phyloP scores from a whole-genome alignment of 2,797 vertebrate species.

The Thaleichthys pacificus region DNA sequence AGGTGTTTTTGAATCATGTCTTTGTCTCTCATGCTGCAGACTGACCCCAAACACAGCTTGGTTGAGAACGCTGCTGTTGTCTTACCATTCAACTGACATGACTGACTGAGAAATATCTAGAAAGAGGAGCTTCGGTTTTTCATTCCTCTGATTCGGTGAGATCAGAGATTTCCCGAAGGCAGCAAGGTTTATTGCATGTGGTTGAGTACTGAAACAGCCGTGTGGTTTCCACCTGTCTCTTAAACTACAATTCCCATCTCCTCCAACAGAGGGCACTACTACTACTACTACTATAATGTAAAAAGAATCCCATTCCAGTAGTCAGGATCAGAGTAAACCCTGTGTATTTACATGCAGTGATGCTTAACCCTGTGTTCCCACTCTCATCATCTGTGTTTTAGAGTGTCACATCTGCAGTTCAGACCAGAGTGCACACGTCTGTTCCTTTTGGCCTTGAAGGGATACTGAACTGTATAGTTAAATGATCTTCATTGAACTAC shows the following conservation, averaged over 20 bases:
- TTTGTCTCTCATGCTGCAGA: background rate
- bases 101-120: background rate
- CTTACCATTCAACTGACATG: background rate
- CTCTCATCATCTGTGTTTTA: background rate
- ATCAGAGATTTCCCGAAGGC: background rate
- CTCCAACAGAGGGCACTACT: background rate
- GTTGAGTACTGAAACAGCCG: too few relatives aligned
- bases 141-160: background rate
- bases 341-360: background rate
- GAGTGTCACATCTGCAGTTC: background rate
- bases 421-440: background rate
- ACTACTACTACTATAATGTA: background rate
- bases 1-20: background rate
- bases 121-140: background rate
- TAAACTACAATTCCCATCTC: background rate
- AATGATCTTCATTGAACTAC: too few relatives aligned
- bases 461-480: too few relatives aligned
- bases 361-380: background rate
- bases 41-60: too few relatives aligned
- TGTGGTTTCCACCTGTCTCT: too few relatives aligned
- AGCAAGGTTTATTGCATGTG: background rate
- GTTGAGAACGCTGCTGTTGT: background rate
- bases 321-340: background rate
- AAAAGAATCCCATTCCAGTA: background rate
- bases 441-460: too few relatives aligned